Base-by-base conservation (phyloP, 2,888 invertebrate genomes). In the Drosophila fungiperda region DNA sequence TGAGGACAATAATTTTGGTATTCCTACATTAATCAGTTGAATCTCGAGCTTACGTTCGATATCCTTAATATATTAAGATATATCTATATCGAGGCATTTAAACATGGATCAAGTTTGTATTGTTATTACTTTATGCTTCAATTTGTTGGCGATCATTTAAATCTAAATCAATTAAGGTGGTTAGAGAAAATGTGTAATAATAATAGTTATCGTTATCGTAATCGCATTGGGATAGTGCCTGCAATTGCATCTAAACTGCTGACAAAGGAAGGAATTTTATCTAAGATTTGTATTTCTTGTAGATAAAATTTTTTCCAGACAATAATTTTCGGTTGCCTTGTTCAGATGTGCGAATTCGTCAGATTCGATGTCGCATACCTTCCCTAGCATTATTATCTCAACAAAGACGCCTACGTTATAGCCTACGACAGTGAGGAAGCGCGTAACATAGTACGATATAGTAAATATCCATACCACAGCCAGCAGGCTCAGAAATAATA, bases 371-470 rank as follows among this genome's bases (percentile, higher is more conserved):
- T 85, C 66, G 33, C 85, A 85, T 0, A 26, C 2, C 4, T 26
- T 1, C 9, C 8, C 15, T 0, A 67, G n/a, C n/a, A 32, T 0
- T 0, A 9, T 0, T 0, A 85, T 11, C 32, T 89, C 85, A 9
- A 86, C 3, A 3, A 15, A 1, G 17, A 54, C 97, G 92, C 68
- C 62, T 1, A 80, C 3, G 6, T 85, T 91, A 90, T 93, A 93
- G 96, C 98, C 98, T 81, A 98, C 96, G 77, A 97, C 95, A 62
- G 98, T 97, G 73, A 98, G 98, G 96, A 98, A 97, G 98, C 98
- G 98, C 29, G 98, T 97, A 26, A 98, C 96, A 11, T 98, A 94
- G 91, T 98, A 99, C 1, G 98, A 97, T 40, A 98, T 94, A 0
- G 96, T 95, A 62, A 97, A 97, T 80, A 98, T 97, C 98, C 98